Evolutionary conservation across 2,113 vertebrate genomes (phyloP), one percentile per base, ranked within the genome.

Genomic region (Circaetus cinerascens): DNA sequence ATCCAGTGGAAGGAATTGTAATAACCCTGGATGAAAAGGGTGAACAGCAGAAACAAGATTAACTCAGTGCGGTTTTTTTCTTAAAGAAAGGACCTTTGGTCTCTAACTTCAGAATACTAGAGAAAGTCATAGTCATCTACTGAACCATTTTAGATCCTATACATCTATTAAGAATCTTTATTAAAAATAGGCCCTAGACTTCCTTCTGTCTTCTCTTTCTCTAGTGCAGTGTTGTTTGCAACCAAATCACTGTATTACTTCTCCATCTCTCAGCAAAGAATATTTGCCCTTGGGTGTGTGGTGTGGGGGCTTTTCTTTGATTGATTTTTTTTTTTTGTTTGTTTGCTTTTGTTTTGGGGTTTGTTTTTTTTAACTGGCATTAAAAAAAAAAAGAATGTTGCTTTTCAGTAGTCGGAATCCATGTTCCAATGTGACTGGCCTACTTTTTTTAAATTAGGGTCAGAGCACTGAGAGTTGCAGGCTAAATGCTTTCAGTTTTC

Each of bases 401-500:
- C 40, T 75, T 64, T 95, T 93, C 53, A 86, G 51, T 87, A 80
- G 68, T 78, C 11, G 6, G 74, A 86, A 77, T 88, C 67, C 38
- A 50, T 77, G 12, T 94, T 89, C 69, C 67, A 80, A 0, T 93
- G 89, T 92, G 90, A 91, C 89, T 95, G 93, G 69, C 84, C 84
- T 95, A 68, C 53, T 95, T 87, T 92, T 96, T 68, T 51, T 4
- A 88, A 90, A 84, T 92, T 72, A 66, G 68, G n/a, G 48, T 92
- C 81, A 92, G 77, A 94, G 73, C 85, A 85, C 71, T 94, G 78
- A 88, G 60, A 78, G 46, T 88, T 94, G 87, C 78, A 94, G 85
- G 73, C 88, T 93, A 77, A 92, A 50, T 88, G 56, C 68, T 94
- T 94, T 83, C 68, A 85, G 75, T 85, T 95, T 95, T 91, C 11